Base-by-base conservation (phyloP, 2,888 invertebrate genomes). In the Subacronicta megacephala region DNA sequence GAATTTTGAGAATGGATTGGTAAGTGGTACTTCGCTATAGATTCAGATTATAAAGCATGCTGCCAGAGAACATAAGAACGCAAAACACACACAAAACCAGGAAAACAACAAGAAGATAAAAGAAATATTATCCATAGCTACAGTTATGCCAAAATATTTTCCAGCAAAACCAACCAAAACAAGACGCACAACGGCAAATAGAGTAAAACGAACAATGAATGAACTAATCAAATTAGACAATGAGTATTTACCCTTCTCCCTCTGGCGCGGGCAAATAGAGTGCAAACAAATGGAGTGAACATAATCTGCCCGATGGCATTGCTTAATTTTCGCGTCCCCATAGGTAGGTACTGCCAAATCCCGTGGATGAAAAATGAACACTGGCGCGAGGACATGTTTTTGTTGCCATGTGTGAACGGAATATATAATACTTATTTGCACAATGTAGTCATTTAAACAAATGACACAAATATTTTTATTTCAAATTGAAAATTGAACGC, bases 291-390 rank as follows among this genome's bases (percentile, higher is more conserved):
- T 62, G 68, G 67, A 46, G 54, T 55, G 49, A 38, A 72, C 58
- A 58, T 62, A 57, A 71, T 62, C 62, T 62, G 17, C 36, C 37
- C 46, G 44, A 61, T 64, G 41, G 53, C 53, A 51, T 49, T 52
- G 56, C 61, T 54, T 69, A 65, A 65, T 71, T 64, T 55, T 52
- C 49, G 23, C 55, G 38, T 68, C 29, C 62, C 36, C n/a, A n/a
- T n/a, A n/a, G 10, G 37, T 51, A 20, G 13, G 37, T 51, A 20
- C 18, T 47, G 23, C 46, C 29, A 33, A 53, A 53, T 51, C 40
- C 45, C 13, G 16, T 17, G 35, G n/a, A 50, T 65, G 41, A 65
- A 56, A 71, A 70, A 70, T 56, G 63, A 49, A n/a, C n/a, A n/a
- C n/a, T n/a, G n/a, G n/a, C 29, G 9, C 16, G 17, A 23, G 16